Conservation (phyloP, 64 coral and sea anemone species). For the Pocillopora damicornis region DNA sequence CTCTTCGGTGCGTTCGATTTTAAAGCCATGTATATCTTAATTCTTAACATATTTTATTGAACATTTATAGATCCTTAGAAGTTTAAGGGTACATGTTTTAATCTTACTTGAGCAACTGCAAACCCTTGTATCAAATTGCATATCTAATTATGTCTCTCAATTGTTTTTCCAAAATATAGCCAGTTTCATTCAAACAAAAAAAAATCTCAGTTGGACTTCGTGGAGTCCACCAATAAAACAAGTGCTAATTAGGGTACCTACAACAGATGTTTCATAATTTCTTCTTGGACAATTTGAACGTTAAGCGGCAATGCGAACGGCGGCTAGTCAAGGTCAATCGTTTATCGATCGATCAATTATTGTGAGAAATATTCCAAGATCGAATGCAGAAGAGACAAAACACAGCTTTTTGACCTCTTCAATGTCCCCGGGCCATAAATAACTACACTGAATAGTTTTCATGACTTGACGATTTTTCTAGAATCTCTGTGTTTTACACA, state of each 20-base stretch:
- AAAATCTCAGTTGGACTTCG: background rate
- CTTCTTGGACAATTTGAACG: background rate
- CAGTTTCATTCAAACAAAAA: background rate
- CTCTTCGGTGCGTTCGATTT: no score
- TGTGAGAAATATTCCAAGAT: background rate
- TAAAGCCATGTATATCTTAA: no score
- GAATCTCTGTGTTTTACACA: background rate
- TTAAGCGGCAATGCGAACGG: background rate
- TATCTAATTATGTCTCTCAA: no score
- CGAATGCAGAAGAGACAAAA: background rate
- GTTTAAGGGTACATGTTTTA: no score
- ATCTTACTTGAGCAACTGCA: no score
- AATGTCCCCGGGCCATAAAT: conserved; percentile 5
- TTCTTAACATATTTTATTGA: no score
- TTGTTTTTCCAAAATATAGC: background rate
- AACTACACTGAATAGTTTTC: conserved; percentile 8
- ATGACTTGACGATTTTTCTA: background rate
- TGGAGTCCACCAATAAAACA: background rate
- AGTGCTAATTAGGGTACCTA: background rate
- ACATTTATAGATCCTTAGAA: no score
- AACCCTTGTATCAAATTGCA: no score
- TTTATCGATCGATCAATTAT: background rate
- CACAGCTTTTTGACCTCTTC: conserved; percentile 5
- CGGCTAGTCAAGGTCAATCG: background rate
- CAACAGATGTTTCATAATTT: background rate